phyloP scores from a whole-genome alignment of 2,113 vertebrate genomes.

The Phyllostomus discolor region DNA sequence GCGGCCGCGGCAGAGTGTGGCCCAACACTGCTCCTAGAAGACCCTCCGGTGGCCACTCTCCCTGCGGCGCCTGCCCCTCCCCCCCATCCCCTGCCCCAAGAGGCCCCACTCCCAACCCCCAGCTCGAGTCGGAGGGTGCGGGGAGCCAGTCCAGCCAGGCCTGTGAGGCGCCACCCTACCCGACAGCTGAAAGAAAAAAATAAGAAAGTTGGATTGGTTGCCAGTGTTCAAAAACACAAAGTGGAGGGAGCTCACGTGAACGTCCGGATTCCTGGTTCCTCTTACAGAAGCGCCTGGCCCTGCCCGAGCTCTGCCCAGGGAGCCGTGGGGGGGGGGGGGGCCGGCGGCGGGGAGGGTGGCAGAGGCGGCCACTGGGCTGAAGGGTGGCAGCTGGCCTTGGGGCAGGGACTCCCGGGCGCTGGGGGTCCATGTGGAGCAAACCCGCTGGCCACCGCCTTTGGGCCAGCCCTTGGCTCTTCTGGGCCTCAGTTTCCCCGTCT shows the following conservation, averaged over 20 bases:
- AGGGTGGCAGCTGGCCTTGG: neutral
- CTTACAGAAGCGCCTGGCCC: neutral
- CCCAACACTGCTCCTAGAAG: neutral
- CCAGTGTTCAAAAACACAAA: neutral
- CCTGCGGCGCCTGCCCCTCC: neutral
- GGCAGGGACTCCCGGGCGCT: neutral
- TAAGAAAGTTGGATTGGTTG: neutral
- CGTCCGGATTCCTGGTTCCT: neutral
- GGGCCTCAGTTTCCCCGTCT: neutral
- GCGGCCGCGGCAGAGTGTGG: neutral
- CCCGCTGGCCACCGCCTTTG: neutral
- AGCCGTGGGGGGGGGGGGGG: fast-evolving
- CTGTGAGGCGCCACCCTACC: neutral
- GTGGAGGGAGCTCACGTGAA: neutral
- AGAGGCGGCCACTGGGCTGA: neutral
- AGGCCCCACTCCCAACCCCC: too few species aligned
- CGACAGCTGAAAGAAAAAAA: neutral
- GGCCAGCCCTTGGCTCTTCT: neutral
- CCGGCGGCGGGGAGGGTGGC: neutral
- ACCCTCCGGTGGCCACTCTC: neutral
- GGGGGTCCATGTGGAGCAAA: neutral
- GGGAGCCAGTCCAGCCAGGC: neutral
- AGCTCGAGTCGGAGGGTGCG: neutral
- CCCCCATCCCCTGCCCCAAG: neutral
- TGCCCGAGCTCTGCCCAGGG: neutral